Conservation (phyloP, 1,140 invertebrate genomes). For the Leptonema lineaticorne region DNA sequence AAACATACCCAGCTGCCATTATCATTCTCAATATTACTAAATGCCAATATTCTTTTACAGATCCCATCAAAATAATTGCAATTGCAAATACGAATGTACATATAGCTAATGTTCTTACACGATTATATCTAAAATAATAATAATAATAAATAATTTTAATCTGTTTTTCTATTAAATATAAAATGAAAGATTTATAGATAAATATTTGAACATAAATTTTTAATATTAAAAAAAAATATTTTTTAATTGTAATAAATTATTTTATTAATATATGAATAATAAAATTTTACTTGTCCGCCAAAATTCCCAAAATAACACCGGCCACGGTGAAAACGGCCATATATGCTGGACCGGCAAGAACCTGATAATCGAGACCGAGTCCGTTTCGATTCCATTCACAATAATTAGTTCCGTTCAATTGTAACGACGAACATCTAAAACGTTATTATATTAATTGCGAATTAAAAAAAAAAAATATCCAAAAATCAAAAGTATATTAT, state of each 20-base stretch:
- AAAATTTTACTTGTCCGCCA: constrained; percentile 68
- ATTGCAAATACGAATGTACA: constrained; percentile 80
- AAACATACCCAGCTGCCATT: constrained; percentile 75
- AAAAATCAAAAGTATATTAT: background rate
- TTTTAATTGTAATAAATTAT: too few species aligned
- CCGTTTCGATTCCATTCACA: constrained; percentile 94
- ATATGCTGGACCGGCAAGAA: constrained; percentile 88
- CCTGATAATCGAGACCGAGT: constrained; percentile 87
- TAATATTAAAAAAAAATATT: too few species aligned
- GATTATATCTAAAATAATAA: constrained; percentile 57
- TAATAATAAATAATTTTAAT: too few species aligned
- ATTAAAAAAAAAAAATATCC: background rate
- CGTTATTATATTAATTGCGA: background rate
- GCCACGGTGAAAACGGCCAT: constrained; percentile 87
- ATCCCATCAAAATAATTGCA: constrained; percentile 80
- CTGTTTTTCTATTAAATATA: too few species aligned
- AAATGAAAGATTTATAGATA: too few species aligned
- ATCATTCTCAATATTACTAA: constrained; percentile 82
- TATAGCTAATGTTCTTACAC: constrained; percentile 71
- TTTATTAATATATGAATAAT: too few species aligned
- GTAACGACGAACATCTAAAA: constrained; percentile 64
- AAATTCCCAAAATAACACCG: constrained; percentile 81
- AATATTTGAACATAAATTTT: too few species aligned
- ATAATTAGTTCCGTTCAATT: constrained; percentile 68
- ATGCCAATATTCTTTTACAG: constrained; percentile 88